Evolutionary conservation across 1,140 invertebrate species (phyloP), one percentile per base, ranked within the genome.

Genomic region (Eriosoma lanigerum): DNA sequence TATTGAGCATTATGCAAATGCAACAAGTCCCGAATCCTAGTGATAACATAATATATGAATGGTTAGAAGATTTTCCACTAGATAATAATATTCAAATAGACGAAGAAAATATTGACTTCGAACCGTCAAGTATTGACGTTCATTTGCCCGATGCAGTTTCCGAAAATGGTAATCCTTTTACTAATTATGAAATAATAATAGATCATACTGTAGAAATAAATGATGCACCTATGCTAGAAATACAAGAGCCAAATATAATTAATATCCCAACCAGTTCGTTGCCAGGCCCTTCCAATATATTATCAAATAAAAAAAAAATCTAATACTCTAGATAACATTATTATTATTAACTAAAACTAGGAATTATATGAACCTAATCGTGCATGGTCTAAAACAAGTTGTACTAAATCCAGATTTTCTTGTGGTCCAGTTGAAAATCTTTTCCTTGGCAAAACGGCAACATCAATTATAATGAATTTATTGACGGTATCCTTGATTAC

Each of bases 391-490:
- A 44, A 66, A 66, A 66, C 8, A 66, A 66, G 12, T 44, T 19
- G 19, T 19, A 66, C n/a, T 17, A 17, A 72, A 17, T 19, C 68
- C 68, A 50, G n/a, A 72, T 29, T 72, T 52, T 72, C 68, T 15
- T 17, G 10, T 72, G 68, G 68, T 19, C 21, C 48, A 52, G 68
- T 72, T 17, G 48, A 72, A 17, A 21, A 52, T 21, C 68, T 72
- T 52, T 72, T 72, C 52, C 46, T 52, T 72, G 21, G 24, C 17
- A 15, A 52, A n/a, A 72, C 68, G 26, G 68, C 24, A 24, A 72
- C 68, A 52, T 72, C 46, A 19, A 17, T 72, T 72, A 52, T 72
- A n/a, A 52, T 52, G 68, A 72, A 72, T 19, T 72, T 72, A 19
- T 72, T 17, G 68, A 72, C 68, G 68, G 68, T 9, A 17, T 70